A percentile compares a stretch with the other conserved stretches of the same genome.
Evolutionary conservation across 2,888 invertebrate species (phyloP).

Genomic region (Cylindroiulus punctatus): DNA sequence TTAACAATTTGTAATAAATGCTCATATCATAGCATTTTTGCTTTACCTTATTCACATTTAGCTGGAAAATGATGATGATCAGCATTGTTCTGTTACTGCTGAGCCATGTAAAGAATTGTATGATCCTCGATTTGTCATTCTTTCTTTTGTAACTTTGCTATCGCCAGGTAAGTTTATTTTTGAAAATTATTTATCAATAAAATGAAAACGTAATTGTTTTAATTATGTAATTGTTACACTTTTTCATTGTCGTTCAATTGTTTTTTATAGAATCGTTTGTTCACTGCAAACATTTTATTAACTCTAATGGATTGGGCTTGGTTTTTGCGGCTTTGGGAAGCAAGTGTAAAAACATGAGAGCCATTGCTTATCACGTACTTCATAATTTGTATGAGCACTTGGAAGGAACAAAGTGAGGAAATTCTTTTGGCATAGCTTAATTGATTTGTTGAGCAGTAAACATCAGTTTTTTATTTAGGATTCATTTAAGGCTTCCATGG

Average conservation of each 20-base stretch:
- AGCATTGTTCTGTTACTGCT: neutral
- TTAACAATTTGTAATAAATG: too few species aligned
- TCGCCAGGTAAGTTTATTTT: constrained; percentile 27
- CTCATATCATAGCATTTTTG: neutral
- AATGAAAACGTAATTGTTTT: neutral
- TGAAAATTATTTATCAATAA: too few species aligned
- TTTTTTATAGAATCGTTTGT: constrained; percentile 46
- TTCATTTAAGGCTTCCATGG: constrained; percentile 25
- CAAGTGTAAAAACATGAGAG: constrained; percentile 20
- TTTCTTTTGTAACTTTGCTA: neutral
- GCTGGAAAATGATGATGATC: neutral
- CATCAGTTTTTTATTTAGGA: neutral
- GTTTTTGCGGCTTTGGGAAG: constrained; percentile 52
- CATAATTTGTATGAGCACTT: constrained; percentile 18
- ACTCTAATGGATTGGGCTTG: constrained; percentile 42
- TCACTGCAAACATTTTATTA: neutral
- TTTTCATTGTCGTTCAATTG: neutral
- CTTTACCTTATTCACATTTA: neutral
- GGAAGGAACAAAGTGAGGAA: constrained; percentile 40
- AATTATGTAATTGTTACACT: neutral
- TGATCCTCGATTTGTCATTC: constrained; percentile 49
- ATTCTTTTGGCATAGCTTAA: neutral
- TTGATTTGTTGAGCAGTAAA: neutral
- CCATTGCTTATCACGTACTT: constrained; percentile 48
- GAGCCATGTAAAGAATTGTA: constrained; percentile 31